Base-by-base conservation (phyloP, 2,888 invertebrate genomes). In the Phaonia tiefii region DNA sequence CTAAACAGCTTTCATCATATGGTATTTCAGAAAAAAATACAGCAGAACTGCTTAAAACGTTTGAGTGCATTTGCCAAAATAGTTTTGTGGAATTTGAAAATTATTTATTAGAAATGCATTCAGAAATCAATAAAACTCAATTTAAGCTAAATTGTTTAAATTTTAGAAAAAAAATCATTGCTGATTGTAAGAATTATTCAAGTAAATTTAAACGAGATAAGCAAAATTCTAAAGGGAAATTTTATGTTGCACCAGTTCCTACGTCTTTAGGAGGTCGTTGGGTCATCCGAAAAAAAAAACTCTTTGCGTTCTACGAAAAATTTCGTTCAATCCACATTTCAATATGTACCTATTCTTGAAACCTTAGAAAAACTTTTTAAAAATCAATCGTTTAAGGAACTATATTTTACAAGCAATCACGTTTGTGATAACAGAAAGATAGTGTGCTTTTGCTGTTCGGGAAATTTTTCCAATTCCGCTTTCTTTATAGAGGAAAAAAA, bases 301-400 rank as follows among this genome's bases (percentile, higher is more conserved):
- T 25, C 22, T 56, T 26, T 56, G 22, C 39, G 37, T 58, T 11
- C 56, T 56, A 56, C 54, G 13, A 69, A 69, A 56, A 56, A 71
- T 71, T 71, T 71, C 25, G 58, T 56, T 71, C 71, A 71, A 58
- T 71, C 71, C 46, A 56, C 71, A n/a, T n/a, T n/a, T n/a, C n/a
- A n/a, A n/a, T n/a, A n/a, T n/a, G n/a, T n/a, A n/a, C n/a, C n/a
- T n/a, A 56, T 71, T 58, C 71, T 71, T 39, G 25, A 26, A 51
- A 49, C 49, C 25, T 44, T 67, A 39, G 56, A 56, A 70, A 39
- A 15, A 31, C 58, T 56, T 44, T 70, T 70, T 58, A 44, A 58
- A 71, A 71, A 71, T 46, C 15, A 58, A 71, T 71, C 71, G 42
- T 71, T 71, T 49, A 58, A 71, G 17, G 71, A 71, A 58, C 71